A percentile compares a stretch with the other conserved stretches of the same genome.
Conservation (phyloP, 2,113 vertebrate species). For the Taurulus bubalis region DNA sequence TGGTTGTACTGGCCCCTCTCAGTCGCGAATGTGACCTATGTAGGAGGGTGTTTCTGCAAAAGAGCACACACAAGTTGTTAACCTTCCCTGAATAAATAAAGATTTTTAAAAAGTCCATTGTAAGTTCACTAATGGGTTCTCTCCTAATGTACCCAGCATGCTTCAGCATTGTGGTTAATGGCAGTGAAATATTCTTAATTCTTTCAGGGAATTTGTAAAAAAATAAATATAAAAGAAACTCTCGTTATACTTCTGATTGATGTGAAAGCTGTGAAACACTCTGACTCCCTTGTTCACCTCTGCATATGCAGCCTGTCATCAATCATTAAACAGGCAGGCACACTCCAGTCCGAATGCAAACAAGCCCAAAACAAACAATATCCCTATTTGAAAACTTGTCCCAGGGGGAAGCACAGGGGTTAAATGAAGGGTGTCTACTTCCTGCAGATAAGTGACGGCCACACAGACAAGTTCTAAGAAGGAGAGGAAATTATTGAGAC, state of each 20-base stretch:
- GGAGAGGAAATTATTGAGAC: slow-evolving; percentile 60
- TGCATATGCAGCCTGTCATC: slow-evolving; percentile 11
- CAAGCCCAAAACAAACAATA: slow-evolving; percentile 30
- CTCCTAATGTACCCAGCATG: background rate
- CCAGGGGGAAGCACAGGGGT: slow-evolving; percentile 36
- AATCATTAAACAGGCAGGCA: slow-evolving; percentile 55
- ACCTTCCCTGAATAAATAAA: slow-evolving; percentile 63
- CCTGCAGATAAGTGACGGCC: slow-evolving; percentile 74
- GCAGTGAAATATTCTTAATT: background rate
- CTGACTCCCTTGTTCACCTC: background rate
- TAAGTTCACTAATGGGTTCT: slow-evolving; percentile 5
- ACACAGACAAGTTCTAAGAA: slow-evolving; percentile 25
- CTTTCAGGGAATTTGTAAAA: background rate
- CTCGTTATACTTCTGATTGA: background rate
- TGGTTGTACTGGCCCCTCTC: slow-evolving; percentile 46
- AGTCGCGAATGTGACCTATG: slow-evolving; percentile 36
- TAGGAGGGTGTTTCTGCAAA: slow-evolving; percentile 21
- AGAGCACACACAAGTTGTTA: slow-evolving; percentile 13
- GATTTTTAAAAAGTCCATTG: slow-evolving; percentile 49
- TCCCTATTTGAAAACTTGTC: slow-evolving; percentile 15
- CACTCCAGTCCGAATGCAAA: slow-evolving; percentile 44
- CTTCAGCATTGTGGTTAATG: background rate
- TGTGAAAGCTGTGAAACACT: background rate
- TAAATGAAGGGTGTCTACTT: slow-evolving; percentile 72
- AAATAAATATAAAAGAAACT: background rate